Base-by-base conservation (phyloP, 1,140 invertebrate genomes). In the Drosophila subpulchrella region DNA sequence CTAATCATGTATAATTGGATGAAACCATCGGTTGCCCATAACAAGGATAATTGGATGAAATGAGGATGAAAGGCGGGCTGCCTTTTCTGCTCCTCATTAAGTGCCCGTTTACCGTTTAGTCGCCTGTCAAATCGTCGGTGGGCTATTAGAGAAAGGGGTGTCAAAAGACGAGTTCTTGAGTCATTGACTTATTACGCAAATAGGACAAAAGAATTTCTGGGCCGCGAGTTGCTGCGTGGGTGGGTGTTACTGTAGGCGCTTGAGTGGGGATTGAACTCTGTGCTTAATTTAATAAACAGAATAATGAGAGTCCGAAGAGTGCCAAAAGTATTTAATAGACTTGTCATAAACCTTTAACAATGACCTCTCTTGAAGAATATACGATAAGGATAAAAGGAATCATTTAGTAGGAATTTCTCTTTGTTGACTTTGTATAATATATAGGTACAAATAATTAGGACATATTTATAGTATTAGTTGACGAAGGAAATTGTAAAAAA, bases 161-260 rank as follows among this genome's bases (percentile, higher is more conserved):
- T 67, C 51, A 55, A 36, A 51, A 53, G 38, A 38, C 53, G 10
- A 39, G 50, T 32, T 39, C 39, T 62, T 63, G 65, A 78, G 65
- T 78, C 75, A 86, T 77, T 89, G 84, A 88, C 79, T 83, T 88
- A 82, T 88, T 86, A 77, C 84, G 76, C 60, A 88, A 86, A 86
- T 86, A 75, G 66, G 59, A 86, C 78, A 86, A 82, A 81, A 86
- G 75, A 68, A 72, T 68, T 54, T 44, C 38, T 27, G 17, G 24
- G 46, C 6, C 4, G n/a, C 24, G n/a, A 11, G 27, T 30, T 12
- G 38, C 41, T 20, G n/a, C 8, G n/a, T 7, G 15, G 32, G 44
- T 44, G 48, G 24, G 20, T 17, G 13, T 48, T n/a, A 48, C n/a
- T n/a, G 2, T 20, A 20, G 47, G 13, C 47, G 27, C 50, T 36